Conservation (phyloP, 2,888 invertebrate species). For the Eupeodes latifasciatus region DNA sequence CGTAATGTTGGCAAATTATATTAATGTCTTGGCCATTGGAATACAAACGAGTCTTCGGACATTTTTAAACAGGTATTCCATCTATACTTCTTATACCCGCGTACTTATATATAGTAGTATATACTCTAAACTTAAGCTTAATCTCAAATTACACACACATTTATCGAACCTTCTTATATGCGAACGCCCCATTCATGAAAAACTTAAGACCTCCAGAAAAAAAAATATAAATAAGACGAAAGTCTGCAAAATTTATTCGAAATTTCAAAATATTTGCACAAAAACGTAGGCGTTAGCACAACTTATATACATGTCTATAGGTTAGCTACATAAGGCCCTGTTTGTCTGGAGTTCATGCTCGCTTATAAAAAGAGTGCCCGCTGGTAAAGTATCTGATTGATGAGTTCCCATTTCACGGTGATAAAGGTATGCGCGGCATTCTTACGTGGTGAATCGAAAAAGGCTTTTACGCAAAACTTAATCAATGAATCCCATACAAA, state of each 20-base stretch:
- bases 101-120: neutral
- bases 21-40: slow-evolving; percentile 34
- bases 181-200: slow-evolving; percentile 61
- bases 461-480: slow-evolving; percentile 63
- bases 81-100: neutral
- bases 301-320: slow-evolving; percentile 34
- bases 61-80: slow-evolving; percentile 42
- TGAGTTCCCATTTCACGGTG: slow-evolving; percentile 56
- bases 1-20: slow-evolving; percentile 18
- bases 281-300: slow-evolving; percentile 64
- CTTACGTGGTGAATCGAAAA: slow-evolving; percentile 68
- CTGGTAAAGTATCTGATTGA: slow-evolving; percentile 67
- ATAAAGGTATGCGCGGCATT: slow-evolving; percentile 55
- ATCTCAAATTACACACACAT: slow-evolving; percentile 44
- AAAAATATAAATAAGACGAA: slow-evolving; percentile 20
- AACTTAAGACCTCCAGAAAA: neutral
- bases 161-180: neutral
- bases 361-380: slow-evolving; percentile 28
- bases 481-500: slow-evolving; percentile 57
- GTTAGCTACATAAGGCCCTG: slow-evolving; percentile 13
- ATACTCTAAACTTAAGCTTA: neutral
- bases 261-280: slow-evolving; percentile 57
- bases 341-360: slow-evolving; percentile 21
- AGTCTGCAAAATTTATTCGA: slow-evolving; percentile 51
- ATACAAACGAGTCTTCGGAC: slow-evolving; percentile 49